These are phyloP conservation scores for Siderastrea siderea DNA, from an alignment of 92 coral and sea anemone genomes.

Conservation along the genomic window DNA sequence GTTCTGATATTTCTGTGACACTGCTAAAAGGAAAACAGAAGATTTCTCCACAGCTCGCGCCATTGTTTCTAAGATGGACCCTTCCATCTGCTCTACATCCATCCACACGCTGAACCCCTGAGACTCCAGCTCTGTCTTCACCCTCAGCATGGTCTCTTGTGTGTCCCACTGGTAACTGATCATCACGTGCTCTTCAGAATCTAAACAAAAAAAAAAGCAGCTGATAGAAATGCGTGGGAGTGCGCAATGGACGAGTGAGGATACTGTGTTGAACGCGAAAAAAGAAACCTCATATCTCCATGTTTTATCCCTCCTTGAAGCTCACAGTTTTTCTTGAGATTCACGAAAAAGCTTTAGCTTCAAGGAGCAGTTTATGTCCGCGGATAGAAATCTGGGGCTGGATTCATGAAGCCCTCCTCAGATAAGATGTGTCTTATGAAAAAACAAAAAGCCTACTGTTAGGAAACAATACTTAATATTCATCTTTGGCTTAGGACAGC, in stretches of 20 bases:
- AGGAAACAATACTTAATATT: no score
- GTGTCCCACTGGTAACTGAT: slow-evolving; percentile 86
- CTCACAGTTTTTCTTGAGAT: no score
- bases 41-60: slow-evolving; percentile 83
- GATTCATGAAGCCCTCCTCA: no score
- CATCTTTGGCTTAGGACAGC: no score
- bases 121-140: slow-evolving; percentile 60
- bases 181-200: slow-evolving; percentile 69
- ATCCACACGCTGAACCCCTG: slow-evolving; percentile 73
- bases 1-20: slow-evolving; percentile 80
- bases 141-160: slow-evolving; percentile 63
- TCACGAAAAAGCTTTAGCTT: no score
- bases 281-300: not conserved
- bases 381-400: no score
- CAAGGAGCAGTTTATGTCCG: no score
- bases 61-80: slow-evolving; percentile 81
- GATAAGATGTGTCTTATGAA: no score
- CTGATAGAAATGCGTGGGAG: not conserved
- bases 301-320: no score
- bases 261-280: not conserved
- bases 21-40: slow-evolving; percentile 63
- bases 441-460: no score
- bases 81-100: slow-evolving; percentile 83
- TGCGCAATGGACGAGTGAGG: not conserved
- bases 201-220: slow-evolving; percentile 7